Evolutionary conservation across 1,140 invertebrate genomes (phyloP), one percentile per base, ranked within the genome.

Genomic region (Bursaphelenchus mucronatus): DNA sequence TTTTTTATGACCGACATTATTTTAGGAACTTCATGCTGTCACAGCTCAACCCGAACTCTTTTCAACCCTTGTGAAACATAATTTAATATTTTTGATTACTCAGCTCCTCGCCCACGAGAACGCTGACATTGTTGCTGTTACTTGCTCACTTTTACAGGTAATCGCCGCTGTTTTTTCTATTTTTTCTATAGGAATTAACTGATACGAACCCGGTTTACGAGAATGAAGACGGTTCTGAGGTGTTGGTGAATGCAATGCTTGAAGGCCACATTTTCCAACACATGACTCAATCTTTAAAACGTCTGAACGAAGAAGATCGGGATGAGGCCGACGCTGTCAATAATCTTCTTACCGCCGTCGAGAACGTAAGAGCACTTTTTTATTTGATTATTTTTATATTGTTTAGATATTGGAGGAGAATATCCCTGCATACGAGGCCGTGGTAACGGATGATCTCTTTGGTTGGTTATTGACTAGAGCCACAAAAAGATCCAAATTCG

Each of bases 281-380:
- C 30, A 30, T 30, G 30, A 30, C 30, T 30, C 30, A 30, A 82
- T 95, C 94, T 84, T 83, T 98, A 19, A 89, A 94, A 49, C 86
- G 94, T 54, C 85, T 99, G 1, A 93, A 97, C 85, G 95, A 99
- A 84, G 85, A 84, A 66, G 87, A 92, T 5, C 91, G 92, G 82
- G 94, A 97, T 83, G 95, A 98, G 83, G 86, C 89, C 52, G 93
- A 97, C 83, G 95, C 94, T 53, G 91, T 98, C 17, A 91, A 95
- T 81, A 95, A 97, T 80, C 91, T 92, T 13, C 84, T 98, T 74
- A 89, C 50, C 30, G 62, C 73, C 66, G 56, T 82, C 8, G 72
- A 81, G 57, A 80, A 78, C 59, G 71, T 77, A 56, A 5, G 55
- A 57, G 47, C 53, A 40, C 49, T 68, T 57, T 9, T 43, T 6